Base-by-base conservation (phyloP, 2,113 vertebrate species). In the Tor tambroides region DNA sequence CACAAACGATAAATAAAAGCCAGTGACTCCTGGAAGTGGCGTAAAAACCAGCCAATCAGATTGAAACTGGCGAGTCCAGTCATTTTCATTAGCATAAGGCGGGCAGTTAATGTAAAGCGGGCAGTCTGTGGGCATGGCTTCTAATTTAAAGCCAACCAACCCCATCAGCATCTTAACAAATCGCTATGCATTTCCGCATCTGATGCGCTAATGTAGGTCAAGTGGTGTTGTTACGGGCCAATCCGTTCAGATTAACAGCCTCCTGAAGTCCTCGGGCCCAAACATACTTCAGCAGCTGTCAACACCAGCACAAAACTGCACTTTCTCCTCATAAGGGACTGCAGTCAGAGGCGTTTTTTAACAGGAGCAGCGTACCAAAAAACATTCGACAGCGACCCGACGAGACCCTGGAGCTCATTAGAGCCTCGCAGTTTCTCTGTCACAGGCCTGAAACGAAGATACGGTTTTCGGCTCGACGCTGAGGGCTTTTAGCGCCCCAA, bases 401-500 rank as follows among this genome's bases (percentile, higher is more conserved):
- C 2, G 15, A 71, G 51, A 61, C 56, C 56, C 8, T 4, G 23
- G 56, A 80, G 67, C 54, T 89, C 88, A 82, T 88, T 61, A 86
- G 72, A 28, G 32, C n/a, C 61, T 26, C 61, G 4, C 35, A 12
- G 21, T 6, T 23, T 72, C 69, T 72, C 69, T 23, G 32, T 71
- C 19, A 71, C 9, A 35, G 69, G 32, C 67, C 8, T 72, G 19
- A 72, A 38, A 23, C 23, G 4, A 72, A 72, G 1, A 72, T 23
- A 41, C 1, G 21, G 2, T 74, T 4, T n/a, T 28, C 43, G 2
- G 6, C 74, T 46, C 11, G 3, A 63, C 23, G 23, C 87, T 89
- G 87, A 78, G 87, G 90, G 90, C 91, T 91, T 88, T 90, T 91
- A 91, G 90, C 79, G 85, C 88, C 89, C 89, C 23, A 17, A 19